Evolutionary conservation across 2,797 vertebrate species (phyloP).

Genomic region (Mormyrops attenuatus): DNA sequence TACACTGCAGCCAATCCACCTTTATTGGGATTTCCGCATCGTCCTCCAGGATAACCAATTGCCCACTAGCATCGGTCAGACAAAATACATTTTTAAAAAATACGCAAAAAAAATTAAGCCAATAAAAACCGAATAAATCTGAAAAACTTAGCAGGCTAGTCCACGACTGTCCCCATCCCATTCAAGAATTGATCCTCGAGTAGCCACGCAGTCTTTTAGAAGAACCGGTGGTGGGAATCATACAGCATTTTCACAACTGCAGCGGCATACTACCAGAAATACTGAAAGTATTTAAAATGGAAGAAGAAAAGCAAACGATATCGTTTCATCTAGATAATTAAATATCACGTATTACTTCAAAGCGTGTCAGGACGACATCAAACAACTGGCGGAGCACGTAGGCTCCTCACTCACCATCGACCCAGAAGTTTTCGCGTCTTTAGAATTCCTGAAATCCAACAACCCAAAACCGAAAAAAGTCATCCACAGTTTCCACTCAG

Average conservation of each 20-base stretch:
- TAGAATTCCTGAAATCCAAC: constrained; percentile 49
- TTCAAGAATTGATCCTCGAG: constrained; percentile 38
- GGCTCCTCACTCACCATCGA: constrained; percentile 76
- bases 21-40: neutral
- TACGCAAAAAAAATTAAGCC: neutral
- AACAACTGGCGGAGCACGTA: constrained; percentile 59
- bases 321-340: constrained; percentile 32
- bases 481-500: constrained; percentile 50
- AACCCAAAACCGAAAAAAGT: constrained; percentile 41
- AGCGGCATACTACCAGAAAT: neutral
- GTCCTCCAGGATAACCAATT: neutral
- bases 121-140: neutral
- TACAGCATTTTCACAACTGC: neutral
- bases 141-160: neutral
- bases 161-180: constrained; percentile 23
- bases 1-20: neutral
- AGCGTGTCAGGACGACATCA: constrained; percentile 67
- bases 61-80: neutral
- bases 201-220: constrained; percentile 33
- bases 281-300: constrained; percentile 15
- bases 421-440: constrained; percentile 55
- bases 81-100: neutral
- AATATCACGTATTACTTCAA: constrained; percentile 63
- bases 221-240: constrained; percentile 22
- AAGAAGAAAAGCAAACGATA: neutral